Conservation (phyloP, 2,113 vertebrate species). For the Rhagologus leucostigma region DNA sequence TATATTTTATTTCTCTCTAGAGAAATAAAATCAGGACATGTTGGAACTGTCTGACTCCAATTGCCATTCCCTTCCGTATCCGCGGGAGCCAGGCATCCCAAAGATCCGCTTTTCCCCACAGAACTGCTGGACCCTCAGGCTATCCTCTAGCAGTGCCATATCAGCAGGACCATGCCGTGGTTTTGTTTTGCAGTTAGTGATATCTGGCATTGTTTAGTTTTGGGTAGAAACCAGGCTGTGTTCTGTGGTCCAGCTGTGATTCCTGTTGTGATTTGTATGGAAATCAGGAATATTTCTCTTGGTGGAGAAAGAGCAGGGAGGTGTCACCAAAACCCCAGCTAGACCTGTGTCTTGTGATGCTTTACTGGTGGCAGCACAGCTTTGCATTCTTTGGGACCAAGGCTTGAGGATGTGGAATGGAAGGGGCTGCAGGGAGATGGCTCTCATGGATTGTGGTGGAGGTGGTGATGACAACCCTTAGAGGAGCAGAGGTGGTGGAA, state of each 20-base stretch:
- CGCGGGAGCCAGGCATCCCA: rapidly evolving
- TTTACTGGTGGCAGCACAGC: not conserved
- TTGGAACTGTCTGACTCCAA: not conserved
- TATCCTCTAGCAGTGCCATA: rapidly evolving
- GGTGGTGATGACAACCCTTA: not conserved
- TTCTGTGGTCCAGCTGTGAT: not conserved
- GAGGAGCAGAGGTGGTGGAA: not conserved
- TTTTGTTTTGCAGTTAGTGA: not conserved
- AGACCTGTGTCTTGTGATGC: rapidly evolving
- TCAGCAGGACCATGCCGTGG: rapidly evolving
- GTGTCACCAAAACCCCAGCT: not conserved
- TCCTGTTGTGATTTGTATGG: not conserved
- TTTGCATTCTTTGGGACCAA: not conserved
- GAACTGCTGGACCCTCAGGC: rapidly evolving
- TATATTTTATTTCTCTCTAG: not conserved
- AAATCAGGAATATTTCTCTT: not conserved
- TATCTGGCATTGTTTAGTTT: not conserved
- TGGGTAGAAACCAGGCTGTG: not conserved
- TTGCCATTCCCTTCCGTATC: rapidly evolving
- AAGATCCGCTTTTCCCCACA: rapidly evolving
- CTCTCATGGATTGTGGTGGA: not conserved
- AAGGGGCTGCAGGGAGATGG: not conserved
- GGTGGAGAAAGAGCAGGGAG: not conserved
- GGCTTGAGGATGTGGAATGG: not conserved
- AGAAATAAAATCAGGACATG: not conserved